A percentile compares a stretch with the other conserved stretches of the same genome.
These are phyloP conservation scores for Mustela nigripes DNA, from an alignment of 2,113 vertebrate genomes.

Conservation along the genomic window DNA sequence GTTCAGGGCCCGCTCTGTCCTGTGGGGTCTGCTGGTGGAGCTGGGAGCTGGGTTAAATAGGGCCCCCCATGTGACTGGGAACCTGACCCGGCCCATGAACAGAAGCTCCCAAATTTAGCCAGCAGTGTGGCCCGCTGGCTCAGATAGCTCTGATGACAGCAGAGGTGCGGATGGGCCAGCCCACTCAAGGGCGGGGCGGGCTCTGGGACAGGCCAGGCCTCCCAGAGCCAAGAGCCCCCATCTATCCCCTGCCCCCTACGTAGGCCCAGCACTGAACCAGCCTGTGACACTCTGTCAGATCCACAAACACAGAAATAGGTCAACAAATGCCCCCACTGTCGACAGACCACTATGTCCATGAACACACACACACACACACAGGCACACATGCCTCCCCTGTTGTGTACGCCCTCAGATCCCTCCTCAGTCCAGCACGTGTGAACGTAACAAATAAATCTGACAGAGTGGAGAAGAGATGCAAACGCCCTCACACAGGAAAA, in stretches of 20 bases:
- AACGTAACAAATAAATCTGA: not conserved
- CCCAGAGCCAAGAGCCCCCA: not conserved
- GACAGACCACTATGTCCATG: not conserved
- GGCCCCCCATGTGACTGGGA: conserved; percentile 91
- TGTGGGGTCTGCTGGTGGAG: not conserved
- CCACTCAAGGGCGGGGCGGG: not conserved
- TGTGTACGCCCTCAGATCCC: not conserved
- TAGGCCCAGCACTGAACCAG: not conserved
- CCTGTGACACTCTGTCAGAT: not conserved
- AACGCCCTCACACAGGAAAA: not conserved
- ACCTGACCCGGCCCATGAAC: conserved; percentile 90
- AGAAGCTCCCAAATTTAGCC: conserved; percentile 93
- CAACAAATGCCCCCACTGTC: not conserved
- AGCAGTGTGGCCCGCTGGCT: conserved; percentile 82
- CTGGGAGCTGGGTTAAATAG: conserved; percentile 83
- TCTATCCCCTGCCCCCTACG: not conserved
- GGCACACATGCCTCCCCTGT: rapidly evolving
- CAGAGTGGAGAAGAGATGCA: not conserved
- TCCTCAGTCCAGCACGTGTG: not conserved
- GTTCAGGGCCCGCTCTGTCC: not conserved
- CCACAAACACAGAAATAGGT: not conserved
- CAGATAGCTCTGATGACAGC: conserved; percentile 85
- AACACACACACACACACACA: no score
- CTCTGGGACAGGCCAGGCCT: not conserved
- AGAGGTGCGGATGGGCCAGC: not conserved